A percentile compares a stretch with the other conserved stretches of the same genome.
These are phyloP conservation scores for Capromys pilorides DNA, from an alignment of 2,797 vertebrate genomes.

Conservation along the genomic window DNA sequence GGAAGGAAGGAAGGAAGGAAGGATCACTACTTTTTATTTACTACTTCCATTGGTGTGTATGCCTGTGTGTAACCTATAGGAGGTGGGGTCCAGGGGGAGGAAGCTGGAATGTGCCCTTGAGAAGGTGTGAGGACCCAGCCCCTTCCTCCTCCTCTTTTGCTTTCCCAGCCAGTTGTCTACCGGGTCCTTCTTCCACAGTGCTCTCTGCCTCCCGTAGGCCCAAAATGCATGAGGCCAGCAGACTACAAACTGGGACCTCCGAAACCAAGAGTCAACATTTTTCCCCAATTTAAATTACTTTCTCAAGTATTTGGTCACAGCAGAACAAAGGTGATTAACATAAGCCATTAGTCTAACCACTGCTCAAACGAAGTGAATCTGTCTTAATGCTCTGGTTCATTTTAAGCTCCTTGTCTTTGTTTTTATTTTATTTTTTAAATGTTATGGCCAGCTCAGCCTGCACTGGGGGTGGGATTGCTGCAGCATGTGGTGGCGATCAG, in stretches of 20 bases:
- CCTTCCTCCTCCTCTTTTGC: not conserved
- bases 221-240: not conserved
- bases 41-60: not conserved
- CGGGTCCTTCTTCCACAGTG: not conserved
- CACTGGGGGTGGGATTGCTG: too few relatives aligned
- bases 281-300: not conserved
- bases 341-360: not conserved
- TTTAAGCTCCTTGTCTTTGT: not conserved
- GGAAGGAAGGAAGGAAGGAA: too few relatives aligned
- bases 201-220: not conserved
- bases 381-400: not conserved
- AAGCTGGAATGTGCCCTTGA: not conserved
- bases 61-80: not conserved
- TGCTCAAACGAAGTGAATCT: not conserved
- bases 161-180: not conserved
- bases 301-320: not conserved
- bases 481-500: too few relatives aligned
- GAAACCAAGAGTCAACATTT: not conserved
- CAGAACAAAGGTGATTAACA: not conserved
- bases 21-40: not conserved
- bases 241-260: not conserved
- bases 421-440: too few relatives aligned
- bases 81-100: not conserved
- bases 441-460: too few relatives aligned
- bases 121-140: not conserved